These are phyloP conservation scores for Fistularia tabacaria DNA, from an alignment of 2,797 vertebrate genomes.

Conservation along the genomic window DNA sequence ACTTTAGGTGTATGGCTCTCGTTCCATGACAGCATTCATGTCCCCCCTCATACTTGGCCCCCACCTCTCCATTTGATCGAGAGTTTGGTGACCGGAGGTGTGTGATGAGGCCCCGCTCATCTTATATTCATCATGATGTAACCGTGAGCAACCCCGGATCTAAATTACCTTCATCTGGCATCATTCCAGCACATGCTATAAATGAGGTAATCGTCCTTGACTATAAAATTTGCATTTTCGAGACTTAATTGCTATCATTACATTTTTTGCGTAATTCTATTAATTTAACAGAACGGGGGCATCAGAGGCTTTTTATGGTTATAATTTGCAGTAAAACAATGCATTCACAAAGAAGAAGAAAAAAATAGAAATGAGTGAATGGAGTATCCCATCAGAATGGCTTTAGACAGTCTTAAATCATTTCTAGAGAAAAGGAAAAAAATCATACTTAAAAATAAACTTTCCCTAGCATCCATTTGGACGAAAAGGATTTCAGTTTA, in stretches of 20 bases:
- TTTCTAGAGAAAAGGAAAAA: background rate
- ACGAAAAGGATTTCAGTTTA: constrained; percentile 12
- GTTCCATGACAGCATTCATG: constrained; percentile 39
- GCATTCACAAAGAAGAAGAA: constrained; percentile 87
- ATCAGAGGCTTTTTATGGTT: constrained; percentile 95
- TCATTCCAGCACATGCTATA: constrained; percentile 98
- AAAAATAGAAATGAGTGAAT: constrained; percentile 55
- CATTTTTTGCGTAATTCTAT: constrained; percentile 99
- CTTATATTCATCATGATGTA: constrained; percentile 98
- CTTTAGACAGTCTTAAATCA: constrained; percentile 3
- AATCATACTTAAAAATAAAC: background rate
- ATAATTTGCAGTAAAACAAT: constrained; percentile 99
- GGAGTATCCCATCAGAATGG: constrained; percentile 31
- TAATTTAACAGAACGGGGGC: constrained; percentile 99
- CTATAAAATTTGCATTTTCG: constrained; percentile 99
- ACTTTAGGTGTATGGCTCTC: constrained; percentile 34
- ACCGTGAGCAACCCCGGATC: constrained; percentile 94
- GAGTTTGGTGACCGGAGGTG: constrained; percentile 68
- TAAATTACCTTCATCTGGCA: constrained; percentile 99
- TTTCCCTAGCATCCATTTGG: no score
- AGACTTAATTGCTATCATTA: constrained; percentile 99
- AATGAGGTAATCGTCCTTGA: constrained; percentile 99
- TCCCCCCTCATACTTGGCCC: constrained; percentile 29
- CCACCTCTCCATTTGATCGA: constrained; percentile 62
- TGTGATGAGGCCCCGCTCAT: constrained; percentile 80